These are phyloP conservation scores for Drosophila arawakana DNA, from an alignment of 1,140 invertebrate species.

Conservation along the genomic window DNA sequence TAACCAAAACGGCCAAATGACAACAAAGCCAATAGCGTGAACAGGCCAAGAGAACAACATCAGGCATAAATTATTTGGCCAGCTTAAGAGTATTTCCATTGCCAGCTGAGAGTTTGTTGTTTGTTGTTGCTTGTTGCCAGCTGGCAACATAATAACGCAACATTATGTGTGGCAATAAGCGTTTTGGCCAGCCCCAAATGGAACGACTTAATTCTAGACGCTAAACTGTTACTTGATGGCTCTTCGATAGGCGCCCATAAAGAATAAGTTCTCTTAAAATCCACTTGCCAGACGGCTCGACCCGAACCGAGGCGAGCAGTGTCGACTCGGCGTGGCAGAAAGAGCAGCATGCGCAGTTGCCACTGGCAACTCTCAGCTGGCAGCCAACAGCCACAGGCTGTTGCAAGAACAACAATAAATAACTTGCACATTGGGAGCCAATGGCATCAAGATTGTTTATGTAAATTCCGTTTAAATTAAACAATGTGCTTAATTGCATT, in stretches of 20 bases:
- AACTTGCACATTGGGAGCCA: constrained; percentile 28
- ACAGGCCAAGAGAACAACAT: constrained; percentile 20
- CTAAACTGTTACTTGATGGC: constrained; percentile 42
- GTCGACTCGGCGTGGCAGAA: not conserved
- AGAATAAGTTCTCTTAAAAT: constrained; percentile 41
- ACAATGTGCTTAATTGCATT: too few relatives aligned
- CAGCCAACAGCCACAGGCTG: constrained; percentile 35
- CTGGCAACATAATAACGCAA: constrained; percentile 47
- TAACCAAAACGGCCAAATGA: constrained; percentile 46
- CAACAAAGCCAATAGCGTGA: constrained; percentile 26
- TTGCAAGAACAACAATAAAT: constrained; percentile 40
- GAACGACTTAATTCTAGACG: constrained; percentile 41
- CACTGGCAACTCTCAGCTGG: constrained; percentile 49
- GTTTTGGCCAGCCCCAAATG: constrained; percentile 4
- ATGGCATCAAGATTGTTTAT: constrained; percentile 2
- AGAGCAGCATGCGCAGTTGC: constrained; percentile 53
- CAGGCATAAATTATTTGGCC: constrained; percentile 42
- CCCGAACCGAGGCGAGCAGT: too few relatives aligned
- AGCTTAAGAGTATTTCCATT: constrained; percentile 36
- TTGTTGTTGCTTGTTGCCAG: not conserved
- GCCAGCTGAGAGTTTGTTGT: constrained; percentile 14
- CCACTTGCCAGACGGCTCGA: not conserved
- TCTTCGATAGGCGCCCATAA: constrained; percentile 47
- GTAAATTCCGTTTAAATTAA: not conserved
- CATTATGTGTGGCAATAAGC: constrained; percentile 41